Evolutionary conservation across 2,797 vertebrate species (phyloP).

Genomic region (Carduelis carduelis): DNA sequence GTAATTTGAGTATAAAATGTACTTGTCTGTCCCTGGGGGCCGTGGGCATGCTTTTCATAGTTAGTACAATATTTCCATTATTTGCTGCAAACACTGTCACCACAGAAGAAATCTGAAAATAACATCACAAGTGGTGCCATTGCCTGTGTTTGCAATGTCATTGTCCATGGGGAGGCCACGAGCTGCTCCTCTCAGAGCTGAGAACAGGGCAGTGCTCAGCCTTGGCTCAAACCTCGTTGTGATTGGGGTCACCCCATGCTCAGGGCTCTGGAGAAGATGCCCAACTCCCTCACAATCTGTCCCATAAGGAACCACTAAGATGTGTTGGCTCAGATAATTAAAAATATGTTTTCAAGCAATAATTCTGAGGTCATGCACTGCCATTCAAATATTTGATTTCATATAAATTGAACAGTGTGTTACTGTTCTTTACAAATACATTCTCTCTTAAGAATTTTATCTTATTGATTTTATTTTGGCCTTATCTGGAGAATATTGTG

Average conservation of each 20-base stretch:
- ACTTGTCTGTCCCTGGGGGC: not conserved
- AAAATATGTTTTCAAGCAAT: slow-evolving; percentile 15
- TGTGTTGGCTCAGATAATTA: slow-evolving; percentile 13
- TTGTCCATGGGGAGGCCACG: not conserved
- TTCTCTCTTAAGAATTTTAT: slow-evolving; percentile 7
- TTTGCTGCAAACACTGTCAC: not conserved
- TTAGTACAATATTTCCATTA: slow-evolving; percentile 8
- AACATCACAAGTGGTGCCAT: not conserved
- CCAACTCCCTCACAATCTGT: not conserved
- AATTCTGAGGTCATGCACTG: not conserved
- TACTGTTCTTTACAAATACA: not conserved
- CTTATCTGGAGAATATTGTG: not conserved
- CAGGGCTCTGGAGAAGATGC: slow-evolving; percentile 6
- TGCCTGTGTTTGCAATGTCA: not conserved
- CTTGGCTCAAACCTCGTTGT: not conserved
- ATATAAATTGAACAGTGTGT: slow-evolving; percentile 1
- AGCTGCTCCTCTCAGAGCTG: not conserved
- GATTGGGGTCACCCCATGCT: not conserved
- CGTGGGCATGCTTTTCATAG: not conserved
- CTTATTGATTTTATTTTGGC: not conserved
- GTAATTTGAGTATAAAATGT: slow-evolving; percentile 27
- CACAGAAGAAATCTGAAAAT: slow-evolving; percentile 39
- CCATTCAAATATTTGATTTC: slow-evolving; percentile 35
- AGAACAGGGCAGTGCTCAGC: not conserved
- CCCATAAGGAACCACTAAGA: not conserved